Conservation (phyloP, 1,140 invertebrate species). For the Dysdera silvatica region DNA sequence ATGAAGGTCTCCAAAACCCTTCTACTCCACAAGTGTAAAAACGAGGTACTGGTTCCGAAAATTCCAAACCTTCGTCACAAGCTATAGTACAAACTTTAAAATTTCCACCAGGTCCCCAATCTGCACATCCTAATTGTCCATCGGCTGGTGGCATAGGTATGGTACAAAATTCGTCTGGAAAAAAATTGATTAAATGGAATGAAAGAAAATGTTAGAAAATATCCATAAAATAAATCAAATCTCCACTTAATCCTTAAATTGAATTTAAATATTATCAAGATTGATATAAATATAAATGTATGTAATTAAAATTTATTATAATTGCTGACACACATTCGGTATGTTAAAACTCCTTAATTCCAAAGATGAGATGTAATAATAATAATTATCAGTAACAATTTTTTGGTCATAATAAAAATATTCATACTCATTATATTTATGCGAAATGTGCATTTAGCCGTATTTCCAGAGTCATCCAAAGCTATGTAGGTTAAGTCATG, state of each 20-base stretch:
- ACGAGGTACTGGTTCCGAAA: constrained; percentile 80
- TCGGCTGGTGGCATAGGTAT: constrained; percentile 76
- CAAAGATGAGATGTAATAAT: background rate
- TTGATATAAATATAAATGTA: too few relatives aligned
- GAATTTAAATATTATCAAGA: too few relatives aligned
- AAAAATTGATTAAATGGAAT: too few relatives aligned
- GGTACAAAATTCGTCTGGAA: constrained; percentile 69
- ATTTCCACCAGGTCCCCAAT: constrained; percentile 82
- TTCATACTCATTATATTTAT: constrained; percentile 67
- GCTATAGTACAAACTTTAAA: constrained; percentile 64
- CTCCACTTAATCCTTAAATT: too few relatives aligned
- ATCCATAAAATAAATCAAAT: too few relatives aligned
- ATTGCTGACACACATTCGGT: too few relatives aligned
- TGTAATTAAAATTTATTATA: too few relatives aligned
- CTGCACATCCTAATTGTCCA: constrained; percentile 80
- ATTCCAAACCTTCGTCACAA: constrained; percentile 75
- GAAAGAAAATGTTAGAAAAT: too few relatives aligned
- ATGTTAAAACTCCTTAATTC: too few relatives aligned
- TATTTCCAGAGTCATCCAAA: constrained; percentile 79
- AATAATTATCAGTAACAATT: background rate
- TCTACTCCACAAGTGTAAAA: constrained; percentile 95
- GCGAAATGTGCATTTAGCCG: constrained; percentile 85
- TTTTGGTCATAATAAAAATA: background rate
- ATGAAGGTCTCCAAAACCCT: constrained; percentile 90
- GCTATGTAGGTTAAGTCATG: constrained; percentile 91